phyloP scores from a whole-genome alignment of 2,113 vertebrate genomes.

The Chascanopsetta lugubris region DNA sequence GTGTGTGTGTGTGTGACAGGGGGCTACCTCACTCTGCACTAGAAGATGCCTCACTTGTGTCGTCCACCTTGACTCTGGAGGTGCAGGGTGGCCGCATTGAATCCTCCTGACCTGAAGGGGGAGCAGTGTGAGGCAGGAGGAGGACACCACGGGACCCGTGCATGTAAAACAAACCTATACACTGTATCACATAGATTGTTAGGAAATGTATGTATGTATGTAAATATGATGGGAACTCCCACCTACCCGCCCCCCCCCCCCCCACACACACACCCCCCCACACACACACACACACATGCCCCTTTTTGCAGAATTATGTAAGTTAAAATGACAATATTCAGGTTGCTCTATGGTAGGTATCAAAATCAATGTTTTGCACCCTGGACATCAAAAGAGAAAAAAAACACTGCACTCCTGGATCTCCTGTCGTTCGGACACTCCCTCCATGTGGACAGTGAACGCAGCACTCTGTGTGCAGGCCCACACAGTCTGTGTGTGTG shows the following conservation, averaged over 20 bases:
- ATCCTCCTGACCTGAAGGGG: no score
- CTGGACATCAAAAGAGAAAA: slow-evolving; percentile 56
- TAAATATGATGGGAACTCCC: slow-evolving; percentile 68
- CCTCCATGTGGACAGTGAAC: slow-evolving; percentile 46
- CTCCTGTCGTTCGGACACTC: slow-evolving; percentile 52
- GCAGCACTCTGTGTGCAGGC: slow-evolving; percentile 63
- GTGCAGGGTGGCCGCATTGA: slow-evolving; percentile 70
- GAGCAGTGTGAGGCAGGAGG: slow-evolving; percentile 56
- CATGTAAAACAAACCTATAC: slow-evolving; percentile 76
- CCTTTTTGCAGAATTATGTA: slow-evolving; percentile 70
- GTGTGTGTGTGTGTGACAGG: slow-evolving; percentile 31
- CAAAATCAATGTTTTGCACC: slow-evolving; percentile 78
- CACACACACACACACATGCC: no score
- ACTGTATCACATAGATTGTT: slow-evolving; percentile 73
- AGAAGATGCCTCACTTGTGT: slow-evolving; percentile 66
- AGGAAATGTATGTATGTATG: slow-evolving; percentile 79
- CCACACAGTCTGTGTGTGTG: slow-evolving; percentile 66
- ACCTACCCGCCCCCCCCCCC: not conserved
- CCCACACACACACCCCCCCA: no score
- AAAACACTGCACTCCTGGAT: slow-evolving; percentile 54
- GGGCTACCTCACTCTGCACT: slow-evolving; percentile 77
- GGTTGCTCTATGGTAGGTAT: slow-evolving; percentile 78
- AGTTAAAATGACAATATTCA: slow-evolving; percentile 75
- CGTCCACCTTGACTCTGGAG: slow-evolving; percentile 70
- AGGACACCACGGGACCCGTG: slow-evolving; percentile 66